These are phyloP conservation scores for Pseudorhombus dupliciocellatus DNA, from an alignment of 2,113 vertebrate species.

Conservation along the genomic window DNA sequence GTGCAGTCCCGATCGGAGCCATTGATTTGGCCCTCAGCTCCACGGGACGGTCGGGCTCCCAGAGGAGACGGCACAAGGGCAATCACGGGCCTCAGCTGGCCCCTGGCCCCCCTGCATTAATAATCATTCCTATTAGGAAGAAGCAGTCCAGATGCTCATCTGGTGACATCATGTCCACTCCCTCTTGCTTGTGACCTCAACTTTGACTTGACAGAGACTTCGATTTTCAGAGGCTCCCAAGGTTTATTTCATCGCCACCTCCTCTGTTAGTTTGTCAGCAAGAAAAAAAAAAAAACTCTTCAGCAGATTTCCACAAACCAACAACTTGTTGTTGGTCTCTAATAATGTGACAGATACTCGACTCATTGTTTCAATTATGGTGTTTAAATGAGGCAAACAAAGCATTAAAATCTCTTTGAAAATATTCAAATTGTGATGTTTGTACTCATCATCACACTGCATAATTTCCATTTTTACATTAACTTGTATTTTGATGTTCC, in stretches of 20 bases:
- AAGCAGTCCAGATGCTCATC: constrained; percentile 51
- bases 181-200: not conserved
- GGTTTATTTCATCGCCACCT: constrained; percentile 6
- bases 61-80: constrained; percentile 53
- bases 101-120: constrained; percentile 61
- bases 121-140: constrained; percentile 65
- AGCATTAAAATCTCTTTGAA: too few species aligned
- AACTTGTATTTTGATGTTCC: too few species aligned
- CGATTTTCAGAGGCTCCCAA: not conserved
- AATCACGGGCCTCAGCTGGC: constrained; percentile 65
- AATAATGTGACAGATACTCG: too few species aligned
- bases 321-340: too few species aligned
- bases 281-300: too few species aligned
- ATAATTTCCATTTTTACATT: too few species aligned
- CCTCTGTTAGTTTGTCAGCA: too few species aligned
- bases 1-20: constrained; percentile 63
- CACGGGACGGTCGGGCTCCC: constrained; percentile 59
- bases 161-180: constrained; percentile 30
- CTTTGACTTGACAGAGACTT: constrained; percentile 6
- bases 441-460: too few species aligned
- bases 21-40: constrained; percentile 72
- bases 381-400: too few species aligned
- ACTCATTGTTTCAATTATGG: too few species aligned
- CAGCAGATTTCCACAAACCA: too few species aligned
- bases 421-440: too few species aligned